Evolutionary conservation across 2,113 vertebrate genomes (phyloP).

Genomic region (Apteryx owenii): DNA sequence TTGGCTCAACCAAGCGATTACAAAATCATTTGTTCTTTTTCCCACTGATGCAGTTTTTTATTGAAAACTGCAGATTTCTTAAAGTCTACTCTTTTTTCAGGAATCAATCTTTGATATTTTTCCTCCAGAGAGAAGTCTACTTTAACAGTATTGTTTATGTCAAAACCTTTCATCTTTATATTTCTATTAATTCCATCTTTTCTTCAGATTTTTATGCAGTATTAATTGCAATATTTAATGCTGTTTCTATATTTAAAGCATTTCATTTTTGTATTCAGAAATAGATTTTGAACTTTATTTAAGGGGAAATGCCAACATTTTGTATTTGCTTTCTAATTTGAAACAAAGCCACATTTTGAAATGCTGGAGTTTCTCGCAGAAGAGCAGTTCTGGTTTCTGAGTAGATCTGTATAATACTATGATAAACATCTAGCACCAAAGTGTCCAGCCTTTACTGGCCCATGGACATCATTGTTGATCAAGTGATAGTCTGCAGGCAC

Average conservation of each 20-base stretch:
- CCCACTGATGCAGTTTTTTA: background rate
- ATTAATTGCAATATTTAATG: slow-evolving; percentile 5
- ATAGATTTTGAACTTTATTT: background rate
- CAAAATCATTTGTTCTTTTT: background rate
- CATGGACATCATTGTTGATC: background rate
- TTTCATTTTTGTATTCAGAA: background rate
- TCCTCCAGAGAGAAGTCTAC: background rate
- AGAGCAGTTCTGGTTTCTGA: background rate
- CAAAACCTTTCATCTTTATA: background rate
- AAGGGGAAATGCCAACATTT: background rate
- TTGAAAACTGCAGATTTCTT: background rate
- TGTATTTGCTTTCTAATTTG: background rate
- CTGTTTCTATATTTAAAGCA: background rate
- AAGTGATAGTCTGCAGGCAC: background rate
- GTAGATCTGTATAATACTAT: background rate
- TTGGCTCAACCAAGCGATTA: background rate
- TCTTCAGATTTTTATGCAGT: background rate
- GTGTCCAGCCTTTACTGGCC: background rate
- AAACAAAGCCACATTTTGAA: background rate
- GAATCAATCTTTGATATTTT: background rate
- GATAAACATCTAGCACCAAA: background rate
- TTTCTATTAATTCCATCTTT: background rate
- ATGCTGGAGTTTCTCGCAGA: background rate
- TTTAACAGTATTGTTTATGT: background rate
- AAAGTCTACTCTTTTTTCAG: background rate